Evolutionary conservation across 2,113 vertebrate species (phyloP).

Genomic region (Sclerurus mexicanus): DNA sequence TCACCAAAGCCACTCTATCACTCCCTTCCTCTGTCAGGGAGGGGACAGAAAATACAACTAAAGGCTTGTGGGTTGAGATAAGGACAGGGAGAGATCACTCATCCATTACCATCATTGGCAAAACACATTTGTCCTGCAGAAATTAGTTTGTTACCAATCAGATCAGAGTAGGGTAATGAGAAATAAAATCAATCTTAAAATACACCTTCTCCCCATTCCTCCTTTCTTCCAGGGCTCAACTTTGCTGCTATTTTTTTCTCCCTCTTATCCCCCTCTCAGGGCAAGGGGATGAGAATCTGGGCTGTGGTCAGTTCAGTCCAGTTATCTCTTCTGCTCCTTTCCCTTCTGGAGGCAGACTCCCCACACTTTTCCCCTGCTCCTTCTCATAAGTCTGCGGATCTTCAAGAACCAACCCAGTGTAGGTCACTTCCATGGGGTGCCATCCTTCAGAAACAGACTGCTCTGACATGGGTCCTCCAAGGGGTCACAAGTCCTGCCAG

Average conservation of each 20-base stretch:
- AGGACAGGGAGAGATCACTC: neutral
- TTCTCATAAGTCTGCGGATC: neutral
- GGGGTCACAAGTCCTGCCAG: neutral
- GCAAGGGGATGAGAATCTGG: neutral
- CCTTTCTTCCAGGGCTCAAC: neutral
- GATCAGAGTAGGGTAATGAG: neutral
- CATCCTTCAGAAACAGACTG: neutral
- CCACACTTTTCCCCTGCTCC: neutral
- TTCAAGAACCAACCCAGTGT: neutral
- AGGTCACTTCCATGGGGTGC: neutral
- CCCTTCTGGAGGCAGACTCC: neutral
- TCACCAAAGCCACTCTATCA: neutral
- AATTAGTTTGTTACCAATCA: neutral
- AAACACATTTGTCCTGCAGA: neutral
- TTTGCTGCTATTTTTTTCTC: neutral
- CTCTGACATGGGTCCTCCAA: neutral
- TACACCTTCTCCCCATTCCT: accelerated
- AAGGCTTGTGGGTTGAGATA: neutral
- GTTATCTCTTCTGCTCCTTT: neutral
- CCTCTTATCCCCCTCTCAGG: neutral
- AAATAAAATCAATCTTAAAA: neutral
- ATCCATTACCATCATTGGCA: neutral
- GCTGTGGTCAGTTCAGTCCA: neutral
- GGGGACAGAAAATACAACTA: neutral
- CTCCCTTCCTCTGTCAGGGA: neutral